A percentile compares a stretch with the other conserved stretches of the same genome.
Conservation (phyloP, 2,888 invertebrate species). For the Ceraclea dissimilis region DNA sequence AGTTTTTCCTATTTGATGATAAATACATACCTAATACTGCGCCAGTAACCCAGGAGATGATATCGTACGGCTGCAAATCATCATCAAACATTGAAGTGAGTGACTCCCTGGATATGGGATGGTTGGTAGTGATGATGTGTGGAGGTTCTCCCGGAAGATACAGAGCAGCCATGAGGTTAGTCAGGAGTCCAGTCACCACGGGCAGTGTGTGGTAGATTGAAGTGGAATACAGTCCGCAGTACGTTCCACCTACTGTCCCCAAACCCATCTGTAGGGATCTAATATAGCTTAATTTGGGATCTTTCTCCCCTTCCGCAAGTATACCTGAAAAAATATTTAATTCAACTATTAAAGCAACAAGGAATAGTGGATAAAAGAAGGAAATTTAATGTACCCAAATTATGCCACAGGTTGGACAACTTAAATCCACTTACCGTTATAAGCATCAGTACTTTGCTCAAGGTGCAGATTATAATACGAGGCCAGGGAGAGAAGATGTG, state of each 20-base stretch:
- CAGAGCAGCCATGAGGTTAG: constrained; percentile 36
- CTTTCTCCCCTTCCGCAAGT: constrained; percentile 31
- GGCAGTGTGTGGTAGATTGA: constrained; percentile 49
- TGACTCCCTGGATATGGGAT: background rate
- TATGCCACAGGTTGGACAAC: too few species aligned
- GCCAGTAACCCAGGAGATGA: constrained; percentile 5
- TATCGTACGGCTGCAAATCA: background rate
- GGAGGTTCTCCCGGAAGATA: constrained; percentile 29
- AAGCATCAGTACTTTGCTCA: background rate
- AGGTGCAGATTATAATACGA: background rate
- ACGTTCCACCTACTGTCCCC: constrained; percentile 36
- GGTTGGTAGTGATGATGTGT: background rate
- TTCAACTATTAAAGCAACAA: too few species aligned
- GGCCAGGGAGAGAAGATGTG: background rate
- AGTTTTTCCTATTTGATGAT: too few species aligned
- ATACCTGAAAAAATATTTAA: constrained; percentile 35
- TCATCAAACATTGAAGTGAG: background rate
- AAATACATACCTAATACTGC: background rate
- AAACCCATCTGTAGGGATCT: constrained; percentile 44
- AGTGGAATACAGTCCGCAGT: constrained; percentile 44
- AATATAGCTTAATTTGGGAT: constrained; percentile 34
- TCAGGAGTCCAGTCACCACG: constrained; percentile 42
- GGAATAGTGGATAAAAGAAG: too few species aligned
- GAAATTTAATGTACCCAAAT: too few species aligned
- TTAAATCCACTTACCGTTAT: constrained; percentile 1